phyloP scores from a whole-genome alignment of 2,113 vertebrate genomes.

The Ifrita kowaldi region DNA sequence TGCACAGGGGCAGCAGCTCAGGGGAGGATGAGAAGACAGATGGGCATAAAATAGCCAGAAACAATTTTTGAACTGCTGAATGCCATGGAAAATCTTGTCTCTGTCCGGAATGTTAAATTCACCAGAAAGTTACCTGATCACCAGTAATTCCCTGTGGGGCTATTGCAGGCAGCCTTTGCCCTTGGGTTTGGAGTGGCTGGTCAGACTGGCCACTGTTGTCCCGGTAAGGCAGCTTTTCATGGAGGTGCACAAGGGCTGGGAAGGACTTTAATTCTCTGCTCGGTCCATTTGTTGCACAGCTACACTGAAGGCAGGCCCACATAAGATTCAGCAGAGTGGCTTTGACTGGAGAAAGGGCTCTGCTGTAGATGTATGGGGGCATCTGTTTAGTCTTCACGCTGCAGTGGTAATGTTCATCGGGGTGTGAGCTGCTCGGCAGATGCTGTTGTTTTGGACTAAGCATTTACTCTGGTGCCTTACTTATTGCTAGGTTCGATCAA shows the following conservation, averaged over 20 bases:
- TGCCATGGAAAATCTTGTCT: neutral
- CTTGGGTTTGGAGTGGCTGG: neutral
- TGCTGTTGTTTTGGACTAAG: neutral
- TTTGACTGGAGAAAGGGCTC: neutral
- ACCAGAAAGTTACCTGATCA: neutral
- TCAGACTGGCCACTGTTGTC: neutral
- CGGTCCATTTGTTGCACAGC: neutral
- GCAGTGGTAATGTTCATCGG: neutral
- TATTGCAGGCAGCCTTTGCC: neutral
- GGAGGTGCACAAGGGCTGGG: neutral
- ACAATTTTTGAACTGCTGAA: neutral
- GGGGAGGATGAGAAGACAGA: neutral
- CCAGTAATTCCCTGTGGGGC: neutral
- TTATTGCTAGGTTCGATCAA: neutral
- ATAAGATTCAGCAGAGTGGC: neutral
- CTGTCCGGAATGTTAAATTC: neutral
- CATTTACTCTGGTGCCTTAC: rapidly evolving
- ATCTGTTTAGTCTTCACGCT: neutral
- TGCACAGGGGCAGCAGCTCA: neutral
- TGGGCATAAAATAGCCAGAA: neutral
- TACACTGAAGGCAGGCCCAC: neutral
- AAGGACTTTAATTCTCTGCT: neutral
- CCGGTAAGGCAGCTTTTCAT: neutral
- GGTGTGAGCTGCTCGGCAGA: neutral
- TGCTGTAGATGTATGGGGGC: neutral